Base-by-base conservation (phyloP, 2,888 invertebrate genomes). In the Sminthurinus aureus region DNA sequence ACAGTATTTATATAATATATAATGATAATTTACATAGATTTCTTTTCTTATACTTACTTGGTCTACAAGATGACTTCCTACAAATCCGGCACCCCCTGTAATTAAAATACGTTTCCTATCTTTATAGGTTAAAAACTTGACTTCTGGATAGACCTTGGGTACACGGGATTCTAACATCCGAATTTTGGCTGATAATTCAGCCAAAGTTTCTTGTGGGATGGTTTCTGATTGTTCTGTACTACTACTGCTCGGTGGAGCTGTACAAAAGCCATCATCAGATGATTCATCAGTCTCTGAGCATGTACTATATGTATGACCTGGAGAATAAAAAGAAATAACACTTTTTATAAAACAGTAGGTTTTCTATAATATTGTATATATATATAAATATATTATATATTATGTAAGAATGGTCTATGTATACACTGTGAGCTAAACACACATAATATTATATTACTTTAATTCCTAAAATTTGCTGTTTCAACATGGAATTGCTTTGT, bases 11-110 rank as follows among this genome's bases (percentile, higher is more conserved):
- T n/a, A n/a, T n/a, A n/a, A n/a, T n/a, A n/a, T n/a, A n/a, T n/a
- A n/a, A n/a, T n/a, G n/a, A n/a, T n/a, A n/a, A n/a, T n/a, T n/a
- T n/a, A n/a, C n/a, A n/a, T n/a, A n/a, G n/a, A n/a, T n/a, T n/a
- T n/a, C n/a, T n/a, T n/a, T n/a, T n/a, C n/a, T n/a, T n/a, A 38
- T 38, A 38, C 38, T 38, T 38, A 38, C 38, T 38, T 94, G 92
- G 90, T 99, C 99, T 0, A 98, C 98, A 50, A 99, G 92, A 91
- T 99, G 99, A 0, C 98, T 99, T 0, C 99, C 99, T n/a, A 99
- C 98, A 92, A 99, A 99, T 2, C 98, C 99, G 9, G 98, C 98
- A 15, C 98, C 98, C 75, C 98, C 98, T 11, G 98, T 98, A 80
- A 97, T 93, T 91, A 99, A 91, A 89, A 99, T 97, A 87, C 99